Base-by-base conservation (phyloP, 2,888 invertebrate genomes). In the Perizoma flavofasciatum region DNA sequence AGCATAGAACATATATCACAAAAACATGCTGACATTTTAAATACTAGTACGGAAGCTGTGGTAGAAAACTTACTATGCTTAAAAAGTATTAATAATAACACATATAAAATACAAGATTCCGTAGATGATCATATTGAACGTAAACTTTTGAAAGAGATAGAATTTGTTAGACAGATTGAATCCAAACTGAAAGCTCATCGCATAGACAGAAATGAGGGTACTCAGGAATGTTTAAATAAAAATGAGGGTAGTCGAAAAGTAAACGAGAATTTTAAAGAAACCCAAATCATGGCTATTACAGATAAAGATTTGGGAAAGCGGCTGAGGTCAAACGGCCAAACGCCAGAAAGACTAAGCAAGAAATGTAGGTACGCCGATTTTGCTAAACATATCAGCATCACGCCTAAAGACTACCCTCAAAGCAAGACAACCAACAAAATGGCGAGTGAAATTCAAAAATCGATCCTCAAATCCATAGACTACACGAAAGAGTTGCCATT, bases 401-500 rank as follows among this genome's bases (percentile, higher is more conserved):
- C 58, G 7, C 72, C 72, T 0, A 63, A 49, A 4, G 49, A 68
- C 40, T 67, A 73, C 60, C 72, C 72, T 4, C 39, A 61, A 0
- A 62, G 55, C 6, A 53, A 59, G 37, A 68, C 82, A 0, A 55
- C 50, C 5, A 49, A 33, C 5, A 43, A 55, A 8, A 63, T 63
- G 46, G 59, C 65, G 47, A 46, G 44, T 4, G 45, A 61, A 59
- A 61, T 67, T 44, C 78, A 79, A 71, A 69, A 47, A 11, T 43
- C 65, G 7, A 70, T 85, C 10, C 69, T 72, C 7, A 45, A 71
- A 0, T 56, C 69, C 45, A 73, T 87, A 59, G 68, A 75, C 6
- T 51, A 68, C 3, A 34, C 49, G 0, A 49, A 61, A 8, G 61
- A 67, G 7, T 66, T 84, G 53, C 86, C 87, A 1, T 51, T 75